Base-by-base conservation (phyloP, 1,140 invertebrate species). In the Ruditapes philippinarum region DNA sequence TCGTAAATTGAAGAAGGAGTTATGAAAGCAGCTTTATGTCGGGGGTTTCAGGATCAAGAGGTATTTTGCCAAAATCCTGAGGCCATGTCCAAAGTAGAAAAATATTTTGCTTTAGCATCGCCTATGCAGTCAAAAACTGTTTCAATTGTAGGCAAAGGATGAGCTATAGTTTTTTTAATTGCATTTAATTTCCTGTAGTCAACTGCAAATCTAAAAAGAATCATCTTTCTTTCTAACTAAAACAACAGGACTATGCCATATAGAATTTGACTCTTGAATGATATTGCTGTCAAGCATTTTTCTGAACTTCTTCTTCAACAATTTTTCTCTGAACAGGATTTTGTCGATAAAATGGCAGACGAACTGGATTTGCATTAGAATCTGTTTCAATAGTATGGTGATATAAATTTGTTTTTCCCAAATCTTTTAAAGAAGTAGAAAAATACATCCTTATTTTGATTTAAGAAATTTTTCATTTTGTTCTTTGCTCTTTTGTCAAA, bases 181-280 rank as follows among this genome's bases (percentile, higher is more conserved):
- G 22, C 17, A 70, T 92, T 38, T 92, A n/a, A n/a, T n/a, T n/a
- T n/a, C n/a, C n/a, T n/a, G n/a, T n/a, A n/a, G n/a, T n/a, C n/a
- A n/a, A n/a, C 73, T 31, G 88, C 89, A 82, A 92, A 91, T 42
- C 90, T 38, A n/a, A 3, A 40, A 91, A 40, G 40, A 19, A 1
- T 88, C 78, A 86, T 88, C 73, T 31, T 68, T 49, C 45, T 91
- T 91, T 73, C 85, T n/a, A n/a, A n/a, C n/a, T n/a, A n/a, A n/a
- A n/a, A n/a, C n/a, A n/a, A n/a, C n/a, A n/a, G n/a, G n/a, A n/a
- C n/a, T n/a, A 36, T 60, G 11, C 91, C 91, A 91, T 1, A 11
- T 11, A n/a, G 38, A 36, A 33, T 42, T 45, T 22, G 74, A 65
- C 28, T 36, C 31, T 33, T 70, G 38, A 40, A 74, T 74, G 5